Base-by-base conservation (phyloP, 2,888 invertebrate genomes). In the Entomobrya proxima region DNA sequence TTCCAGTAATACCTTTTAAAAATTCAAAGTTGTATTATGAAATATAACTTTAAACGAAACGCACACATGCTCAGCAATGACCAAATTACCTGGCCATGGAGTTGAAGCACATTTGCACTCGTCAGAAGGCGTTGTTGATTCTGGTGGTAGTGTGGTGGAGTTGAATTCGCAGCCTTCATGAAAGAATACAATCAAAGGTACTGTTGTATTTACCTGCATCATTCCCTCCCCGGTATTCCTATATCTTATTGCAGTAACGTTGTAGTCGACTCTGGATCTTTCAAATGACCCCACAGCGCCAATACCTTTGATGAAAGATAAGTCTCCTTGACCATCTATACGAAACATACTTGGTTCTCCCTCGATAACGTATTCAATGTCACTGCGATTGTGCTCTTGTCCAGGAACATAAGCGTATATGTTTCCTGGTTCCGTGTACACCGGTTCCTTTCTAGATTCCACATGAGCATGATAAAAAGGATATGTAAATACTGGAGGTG, bases 381-480 rank as follows among this genome's bases (percentile, higher is more conserved):
- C n/a, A 27, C 7, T 72, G 7, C 13, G n/a, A 35, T 32, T 11
- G 7, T 50, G 2, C n/a, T 64, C 44, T 24, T 27, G 11, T 7
- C 67, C 61, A 11, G 50, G 64, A 7, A 76, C 37, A 0, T 1
- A 5, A 35, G 83, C 76, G 7, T 13, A 27, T 5, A 83, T 76
- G 18, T 18, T 21, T 5, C 21, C 9, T 13, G 83, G 83, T 27
- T 67, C 21, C 21, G 50, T 24, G n/a, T 27, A 5, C 1, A 83
- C 4, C n/a, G 3, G 6, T 4, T 61, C 58, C 18, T 21, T 21
- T 0, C 50, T 18, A 50, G 24, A 18, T 5, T 74, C n/a, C 24
- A 80, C 80, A 9, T n/a, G 13, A 4, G 78, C 69, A 64, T 85
- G 81, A 37, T 87, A 87, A 30, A 77, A 69, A 3, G 80, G n/a